Conservation (phyloP, 1,140 invertebrate species). For the Lethrus apterus region DNA sequence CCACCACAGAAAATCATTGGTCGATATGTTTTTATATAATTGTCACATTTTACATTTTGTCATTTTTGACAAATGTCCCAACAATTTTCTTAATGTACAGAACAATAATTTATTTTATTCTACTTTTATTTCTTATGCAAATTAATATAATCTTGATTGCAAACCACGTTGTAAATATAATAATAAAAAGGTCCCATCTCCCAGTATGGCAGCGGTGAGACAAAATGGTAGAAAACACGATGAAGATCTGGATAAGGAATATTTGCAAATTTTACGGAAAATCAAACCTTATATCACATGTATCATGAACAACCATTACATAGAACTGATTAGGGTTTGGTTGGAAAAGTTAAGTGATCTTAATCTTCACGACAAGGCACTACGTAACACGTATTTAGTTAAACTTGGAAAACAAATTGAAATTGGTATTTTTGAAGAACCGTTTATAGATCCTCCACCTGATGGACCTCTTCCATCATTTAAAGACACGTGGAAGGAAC, state of each 20-base stretch:
- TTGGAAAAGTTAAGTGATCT: constrained; percentile 14
- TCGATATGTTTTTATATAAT: too few species aligned
- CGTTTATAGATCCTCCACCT: constrained; percentile 11
- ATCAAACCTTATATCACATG: constrained; percentile 15
- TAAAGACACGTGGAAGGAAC: not conserved
- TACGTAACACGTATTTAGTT: constrained; percentile 12
- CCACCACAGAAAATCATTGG: too few species aligned
- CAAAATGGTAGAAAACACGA: too few species aligned
- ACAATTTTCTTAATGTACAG: too few species aligned
- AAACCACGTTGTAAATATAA: too few species aligned
- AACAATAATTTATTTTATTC: too few species aligned
- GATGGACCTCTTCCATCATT: constrained; percentile 10
- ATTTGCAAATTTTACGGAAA: constrained; percentile 9
- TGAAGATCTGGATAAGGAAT: constrained; percentile 14
- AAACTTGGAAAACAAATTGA: constrained; percentile 15
- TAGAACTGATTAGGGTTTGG: constrained; percentile 10
- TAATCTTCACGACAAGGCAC: constrained; percentile 4
- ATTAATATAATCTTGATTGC: too few species aligned
- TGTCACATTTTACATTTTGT: too few species aligned
- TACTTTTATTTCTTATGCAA: too few species aligned
- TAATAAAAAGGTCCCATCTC: too few species aligned
- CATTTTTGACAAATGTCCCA: too few species aligned
- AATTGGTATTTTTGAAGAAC: constrained; percentile 11
- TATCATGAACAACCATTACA: constrained; percentile 14
- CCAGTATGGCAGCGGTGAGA: too few species aligned